Evolutionary conservation across 2,113 vertebrate species (phyloP).

Genomic region (Oryzias javanicus): DNA sequence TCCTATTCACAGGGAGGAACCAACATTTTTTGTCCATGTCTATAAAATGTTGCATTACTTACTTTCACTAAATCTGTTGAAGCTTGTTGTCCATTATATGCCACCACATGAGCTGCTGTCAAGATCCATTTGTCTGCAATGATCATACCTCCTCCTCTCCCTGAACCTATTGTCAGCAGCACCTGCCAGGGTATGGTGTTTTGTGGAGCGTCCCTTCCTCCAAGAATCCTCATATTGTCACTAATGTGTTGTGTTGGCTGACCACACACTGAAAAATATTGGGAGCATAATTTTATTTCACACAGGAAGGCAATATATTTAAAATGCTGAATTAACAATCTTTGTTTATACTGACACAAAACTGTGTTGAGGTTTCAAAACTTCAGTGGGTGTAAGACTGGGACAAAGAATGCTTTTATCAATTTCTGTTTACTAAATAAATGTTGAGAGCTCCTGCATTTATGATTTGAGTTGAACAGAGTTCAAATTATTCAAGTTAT

Average conservation of each 20-base stretch:
- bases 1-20: too few relatives aligned
- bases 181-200: conserved; percentile 75
- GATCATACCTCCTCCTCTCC: conserved; percentile 51
- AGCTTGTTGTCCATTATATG: rapidly evolving
- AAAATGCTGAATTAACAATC: background rate
- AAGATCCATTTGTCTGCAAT: conserved; percentile 70
- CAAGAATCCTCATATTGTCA: conserved; percentile 46
- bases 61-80: background rate
- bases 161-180: rapidly evolving
- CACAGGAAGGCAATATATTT: background rate
- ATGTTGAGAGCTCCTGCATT: too few relatives aligned
- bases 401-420: too few relatives aligned
- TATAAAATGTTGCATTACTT: background rate
- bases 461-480: too few relatives aligned
- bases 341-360: too few relatives aligned
- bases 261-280: conserved; percentile 63
- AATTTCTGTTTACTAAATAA: too few relatives aligned
- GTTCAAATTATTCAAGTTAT: too few relatives aligned
- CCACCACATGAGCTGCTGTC: conserved; percentile 67
- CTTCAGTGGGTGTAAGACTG: too few relatives aligned
- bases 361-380: too few relatives aligned
- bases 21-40: background rate
- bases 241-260: background rate
- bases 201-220: conserved; percentile 19
- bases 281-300: background rate